Evolutionary conservation across 2,888 invertebrate species (phyloP), one percentile per base, ranked within the genome.

Genomic region (Drosophila peninsularis): DNA sequence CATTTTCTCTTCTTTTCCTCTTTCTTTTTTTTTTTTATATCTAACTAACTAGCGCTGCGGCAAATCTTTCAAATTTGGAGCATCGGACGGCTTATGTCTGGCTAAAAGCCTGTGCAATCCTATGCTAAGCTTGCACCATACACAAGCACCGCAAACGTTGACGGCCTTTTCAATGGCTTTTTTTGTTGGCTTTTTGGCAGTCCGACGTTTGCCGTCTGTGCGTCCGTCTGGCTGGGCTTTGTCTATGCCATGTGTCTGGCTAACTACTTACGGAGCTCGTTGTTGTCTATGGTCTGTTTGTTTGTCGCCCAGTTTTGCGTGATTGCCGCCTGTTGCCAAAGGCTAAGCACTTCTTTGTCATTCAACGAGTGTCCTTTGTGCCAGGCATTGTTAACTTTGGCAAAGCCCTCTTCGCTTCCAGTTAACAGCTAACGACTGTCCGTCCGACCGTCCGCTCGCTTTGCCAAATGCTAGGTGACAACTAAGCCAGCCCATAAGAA

Each of bases 311-410:
- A 50, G 74, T 82, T 80, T 80, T 74, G 82, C 61, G 75, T 84
- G 89, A 89, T 84, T 84, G 88, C 79, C 76, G 89, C 88, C 85
- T 84, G 88, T 84, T 83, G 88, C 88, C 89, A 84, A 79, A 81
- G 88, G 89, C 84, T 84, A 87, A 89, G 89, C 79, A 87, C 77
- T 81, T 76, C 82, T 84, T 84, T 87, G 84, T 89, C 82, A 84
- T 84, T 74, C 88, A 78, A 70, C 88, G 89, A 81, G 81, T 84
- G 89, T 87, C 88, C 88, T 89, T 78, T 89, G 89, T 89, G 71
- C 67, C 75, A 53, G 55, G 47, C 75, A 74, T 88, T 88, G 81
- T 39, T 78, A 71, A 71, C 82, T 74, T 68, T 58, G 50, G 27
- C 66, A 42, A 24, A 47, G 21, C 30, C 32, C 41, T 32, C 52